Evolutionary conservation across 1,140 invertebrate species (phyloP).

Genomic region (Lepidostoma basale): DNA sequence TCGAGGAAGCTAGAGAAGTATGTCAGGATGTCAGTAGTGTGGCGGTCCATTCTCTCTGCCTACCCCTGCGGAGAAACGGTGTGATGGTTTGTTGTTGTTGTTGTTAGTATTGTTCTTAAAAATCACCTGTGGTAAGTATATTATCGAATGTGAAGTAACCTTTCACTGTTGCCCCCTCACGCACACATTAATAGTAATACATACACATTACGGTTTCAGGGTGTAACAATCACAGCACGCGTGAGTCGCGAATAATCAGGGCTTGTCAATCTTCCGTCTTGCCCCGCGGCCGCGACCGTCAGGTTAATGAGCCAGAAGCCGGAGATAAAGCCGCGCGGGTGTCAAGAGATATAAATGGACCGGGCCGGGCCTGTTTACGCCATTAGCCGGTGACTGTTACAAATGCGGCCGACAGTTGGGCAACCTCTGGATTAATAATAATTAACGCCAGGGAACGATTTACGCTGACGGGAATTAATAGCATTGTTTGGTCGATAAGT

Average conservation of each 20-base stretch:
- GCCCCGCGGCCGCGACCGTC: conserved; percentile 35
- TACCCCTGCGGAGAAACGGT: no score
- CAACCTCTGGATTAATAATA: conserved; percentile 17
- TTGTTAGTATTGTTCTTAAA: no score
- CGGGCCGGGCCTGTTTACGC: conserved; percentile 11
- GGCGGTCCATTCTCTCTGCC: no score
- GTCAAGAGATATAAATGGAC: conserved; percentile 42
- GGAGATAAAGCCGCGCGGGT: conserved; percentile 37
- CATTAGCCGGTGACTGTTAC: conserved; percentile 21
- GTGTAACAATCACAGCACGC: no score
- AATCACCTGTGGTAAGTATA: no score
- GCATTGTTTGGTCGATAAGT: conserved; percentile 1
- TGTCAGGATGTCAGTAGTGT: no score
- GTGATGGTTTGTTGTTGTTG: no score
- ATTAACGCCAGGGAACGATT: conserved; percentile 2
- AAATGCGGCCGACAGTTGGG: conserved; percentile 20
- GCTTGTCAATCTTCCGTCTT: conserved; percentile 39
- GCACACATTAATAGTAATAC: no score
- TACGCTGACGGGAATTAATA: conserved; percentile 11
- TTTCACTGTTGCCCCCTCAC: no score
- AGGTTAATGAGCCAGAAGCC: conserved; percentile 43
- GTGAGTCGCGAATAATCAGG: conserved; percentile 41
- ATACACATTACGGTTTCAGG: no score
- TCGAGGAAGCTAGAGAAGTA: no score
- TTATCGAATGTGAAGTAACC: no score